Evolutionary conservation across 2,888 invertebrate species (phyloP), one percentile per base, ranked within the genome.

Genomic region (Cremastinae sp.): DNA sequence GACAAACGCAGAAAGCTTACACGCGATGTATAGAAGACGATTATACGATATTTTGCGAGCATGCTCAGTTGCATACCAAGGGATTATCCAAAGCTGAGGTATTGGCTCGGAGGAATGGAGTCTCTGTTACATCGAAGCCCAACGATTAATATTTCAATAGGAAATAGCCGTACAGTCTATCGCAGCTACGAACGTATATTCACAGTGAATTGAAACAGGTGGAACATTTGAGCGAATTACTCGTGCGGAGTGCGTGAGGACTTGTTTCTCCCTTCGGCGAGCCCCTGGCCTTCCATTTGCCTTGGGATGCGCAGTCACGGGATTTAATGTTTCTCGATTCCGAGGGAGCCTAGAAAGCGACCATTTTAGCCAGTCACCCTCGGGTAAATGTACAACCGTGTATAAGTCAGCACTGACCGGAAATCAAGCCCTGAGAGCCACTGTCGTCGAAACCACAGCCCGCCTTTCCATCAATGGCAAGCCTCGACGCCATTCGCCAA

Each of bases 131-230:
- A 49, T 79, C 82, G 80, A 82, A 86, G 81, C 74, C 78, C 83
- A 83, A 82, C 81, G 82, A 84, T 88, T 87, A 87, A 87, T 88
- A 87, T 88, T 88, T 88, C 87, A 87, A 83, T 83, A 83, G 86
- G 82, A 86, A 88, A 87, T 84, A 83, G 80, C 84, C 82, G 16
- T 41, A 53, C 69, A 20, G 41, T 43, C 64, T 66, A 59, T 28
- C 28, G 28, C 53, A 64, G 55, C 47, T 43, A 49, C 49, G 41
- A 62, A 39, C 35, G 37, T 16, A 55, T 53, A 28, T 53, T 56
- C n/a, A 37, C 47, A 49, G 56, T 49, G 16, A 47, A 70, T 61
- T 61, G 69, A 43, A 43, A 70, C 53, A 61, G 61, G 53, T 61
- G 43, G 35, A 53, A 61, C 35, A 49, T 58, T n/a, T 28, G 41